Conservation (phyloP, 2,888 invertebrate genomes). For the Urechis unicinctus region DNA sequence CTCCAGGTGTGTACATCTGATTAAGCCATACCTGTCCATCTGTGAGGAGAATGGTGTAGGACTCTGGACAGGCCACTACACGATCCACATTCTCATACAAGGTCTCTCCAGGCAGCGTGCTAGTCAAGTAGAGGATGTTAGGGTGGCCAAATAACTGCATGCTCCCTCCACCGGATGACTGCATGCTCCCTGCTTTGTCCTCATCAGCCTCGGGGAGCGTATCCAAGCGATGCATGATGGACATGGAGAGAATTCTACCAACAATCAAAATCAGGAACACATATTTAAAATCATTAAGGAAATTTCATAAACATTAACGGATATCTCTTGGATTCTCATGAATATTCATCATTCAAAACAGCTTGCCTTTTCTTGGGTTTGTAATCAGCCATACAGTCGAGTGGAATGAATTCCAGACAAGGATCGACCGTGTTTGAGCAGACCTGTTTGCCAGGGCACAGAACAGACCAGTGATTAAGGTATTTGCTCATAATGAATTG, state of each 20-base stretch:
- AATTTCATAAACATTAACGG: no score
- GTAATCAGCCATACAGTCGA: conserved; percentile 39
- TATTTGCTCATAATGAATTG: no score
- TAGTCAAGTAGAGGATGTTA: conserved; percentile 56
- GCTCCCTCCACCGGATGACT: conserved; percentile 21
- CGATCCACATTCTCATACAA: conserved; percentile 54
- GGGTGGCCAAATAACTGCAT: conserved; percentile 56
- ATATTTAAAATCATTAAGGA: not conserved
- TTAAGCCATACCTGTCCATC: conserved; percentile 56
- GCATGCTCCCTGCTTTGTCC: no score
- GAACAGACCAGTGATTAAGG: no score
- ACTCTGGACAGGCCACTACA: conserved; percentile 53
- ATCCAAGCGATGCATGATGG: conserved; percentile 57
- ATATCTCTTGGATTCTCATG: no score
- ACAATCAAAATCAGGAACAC: not conserved
- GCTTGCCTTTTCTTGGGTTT: conserved; percentile 34
- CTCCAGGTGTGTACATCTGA: not conserved
- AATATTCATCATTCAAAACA: no score
- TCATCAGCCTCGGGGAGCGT: conserved; percentile 40
- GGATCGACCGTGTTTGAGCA: conserved; percentile 51
- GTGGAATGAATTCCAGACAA: conserved; percentile 50
- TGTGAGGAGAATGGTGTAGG: conserved; percentile 56
- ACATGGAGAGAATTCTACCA: conserved; percentile 55
- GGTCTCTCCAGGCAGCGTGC: conserved; percentile 53
- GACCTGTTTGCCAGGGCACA: conserved; percentile 29